Evolutionary conservation across 2,797 vertebrate genomes (phyloP).

Genomic region (Ispidina picta): DNA sequence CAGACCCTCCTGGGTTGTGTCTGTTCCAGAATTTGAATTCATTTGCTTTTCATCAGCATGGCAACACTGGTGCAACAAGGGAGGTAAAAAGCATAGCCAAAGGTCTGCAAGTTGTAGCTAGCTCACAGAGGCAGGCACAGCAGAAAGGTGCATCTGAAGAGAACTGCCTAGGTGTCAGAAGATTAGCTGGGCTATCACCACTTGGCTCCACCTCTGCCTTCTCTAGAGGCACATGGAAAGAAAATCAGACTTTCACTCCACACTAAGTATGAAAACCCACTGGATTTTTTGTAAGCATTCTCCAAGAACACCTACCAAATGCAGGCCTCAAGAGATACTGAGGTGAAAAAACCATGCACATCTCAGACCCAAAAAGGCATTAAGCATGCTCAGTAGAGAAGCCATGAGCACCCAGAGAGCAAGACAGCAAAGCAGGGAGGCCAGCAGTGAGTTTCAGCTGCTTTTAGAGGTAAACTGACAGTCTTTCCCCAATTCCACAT

Average conservation of each 20-base stretch:
- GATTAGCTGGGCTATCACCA: not conserved
- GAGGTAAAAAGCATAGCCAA: not conserved
- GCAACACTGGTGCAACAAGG: not conserved
- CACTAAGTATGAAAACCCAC: not conserved
- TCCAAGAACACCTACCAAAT: not conserved
- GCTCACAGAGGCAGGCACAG: not conserved
- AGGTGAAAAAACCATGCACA: accelerated
- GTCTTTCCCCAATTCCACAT: not conserved
- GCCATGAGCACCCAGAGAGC: not conserved
- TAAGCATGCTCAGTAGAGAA: accelerated
- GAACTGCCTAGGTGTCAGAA: not conserved
- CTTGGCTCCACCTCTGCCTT: not conserved
- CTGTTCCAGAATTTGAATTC: not conserved
- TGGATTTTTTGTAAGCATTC: not conserved
- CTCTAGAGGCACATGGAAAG: not conserved
- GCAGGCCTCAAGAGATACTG: accelerated
- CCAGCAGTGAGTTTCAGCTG: accelerated
- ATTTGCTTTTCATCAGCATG: not conserved
- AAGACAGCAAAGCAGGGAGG: not conserved
- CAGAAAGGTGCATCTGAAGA: not conserved
- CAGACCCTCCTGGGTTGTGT: not conserved
- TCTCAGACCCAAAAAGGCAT: not conserved
- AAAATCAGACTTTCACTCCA: not conserved
- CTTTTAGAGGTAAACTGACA: not conserved
- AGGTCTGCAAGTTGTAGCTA: not conserved